A percentile compares a stretch with the other conserved stretches of the same genome.
These are phyloP conservation scores for Frankliniella fusca DNA, from an alignment of 2,888 invertebrate genomes.

Conservation along the genomic window DNA sequence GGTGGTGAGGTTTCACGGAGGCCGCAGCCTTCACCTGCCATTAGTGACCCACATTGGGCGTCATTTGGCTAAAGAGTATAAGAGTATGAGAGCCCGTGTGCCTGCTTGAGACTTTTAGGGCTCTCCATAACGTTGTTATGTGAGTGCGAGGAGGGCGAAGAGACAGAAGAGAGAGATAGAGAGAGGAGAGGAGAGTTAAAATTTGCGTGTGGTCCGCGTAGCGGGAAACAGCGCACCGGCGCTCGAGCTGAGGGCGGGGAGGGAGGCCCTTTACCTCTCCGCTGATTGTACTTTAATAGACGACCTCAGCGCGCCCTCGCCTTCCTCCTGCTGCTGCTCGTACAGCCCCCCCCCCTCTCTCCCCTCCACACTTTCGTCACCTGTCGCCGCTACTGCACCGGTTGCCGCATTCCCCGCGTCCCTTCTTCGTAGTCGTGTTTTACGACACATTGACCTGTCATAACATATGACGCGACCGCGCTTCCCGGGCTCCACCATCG, in stretches of 20 bases:
- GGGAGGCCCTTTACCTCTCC: background rate
- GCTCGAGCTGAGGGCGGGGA: background rate
- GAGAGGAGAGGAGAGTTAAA: background rate
- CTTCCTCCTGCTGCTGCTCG: background rate
- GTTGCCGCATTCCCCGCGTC: too few relatives aligned
- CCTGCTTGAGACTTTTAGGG: background rate
- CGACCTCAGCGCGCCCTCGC: background rate
- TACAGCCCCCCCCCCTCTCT: background rate
- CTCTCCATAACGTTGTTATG: background rate
- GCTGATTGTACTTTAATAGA: constrained; percentile 7
- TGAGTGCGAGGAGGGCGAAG: background rate
- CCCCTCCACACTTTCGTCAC: background rate
- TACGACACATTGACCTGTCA: background rate
- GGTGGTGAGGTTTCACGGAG: too few relatives aligned
- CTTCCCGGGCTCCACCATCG: background rate
- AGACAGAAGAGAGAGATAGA: background rate
- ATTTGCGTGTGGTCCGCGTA: constrained; percentile 15
- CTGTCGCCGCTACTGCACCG: background rate
- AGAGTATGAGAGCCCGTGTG: background rate
- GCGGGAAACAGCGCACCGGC: background rate
- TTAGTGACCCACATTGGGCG: constrained; percentile 1
- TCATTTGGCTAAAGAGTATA: constrained; percentile 2
- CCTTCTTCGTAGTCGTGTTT: too few relatives aligned
- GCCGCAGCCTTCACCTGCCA: background rate
- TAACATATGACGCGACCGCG: background rate